Evolutionary conservation across 1,140 invertebrate genomes (phyloP).

Genomic region (Aphelinus certus): DNA sequence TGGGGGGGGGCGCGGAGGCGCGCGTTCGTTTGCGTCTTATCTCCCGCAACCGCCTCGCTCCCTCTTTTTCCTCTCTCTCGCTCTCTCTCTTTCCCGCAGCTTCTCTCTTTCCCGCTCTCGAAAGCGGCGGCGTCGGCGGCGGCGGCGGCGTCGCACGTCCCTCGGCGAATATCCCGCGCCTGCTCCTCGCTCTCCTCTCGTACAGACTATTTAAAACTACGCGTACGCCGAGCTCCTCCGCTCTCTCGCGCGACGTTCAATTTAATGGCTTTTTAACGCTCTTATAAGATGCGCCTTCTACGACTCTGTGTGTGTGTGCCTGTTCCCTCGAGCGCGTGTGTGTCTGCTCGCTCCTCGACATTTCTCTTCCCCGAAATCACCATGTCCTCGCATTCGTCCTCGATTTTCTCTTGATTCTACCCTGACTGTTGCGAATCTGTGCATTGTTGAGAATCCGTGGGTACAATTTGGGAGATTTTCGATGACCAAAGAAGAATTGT

Average conservation of each 20-base stretch:
- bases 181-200: conserved; percentile 40
- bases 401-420: not conserved
- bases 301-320: too few relatives aligned
- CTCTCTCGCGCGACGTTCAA: conserved; percentile 13
- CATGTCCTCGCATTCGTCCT: too few relatives aligned
- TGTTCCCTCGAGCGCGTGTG: too few relatives aligned
- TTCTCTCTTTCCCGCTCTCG: conserved; percentile 15
- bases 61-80: conserved; percentile 14
- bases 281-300: too few relatives aligned
- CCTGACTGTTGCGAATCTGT: too few relatives aligned
- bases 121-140: too few relatives aligned
- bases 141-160: too few relatives aligned
- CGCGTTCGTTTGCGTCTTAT: conserved; percentile 66
- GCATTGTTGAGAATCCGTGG: too few relatives aligned
- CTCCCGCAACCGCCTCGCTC: conserved; percentile 55
- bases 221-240: conserved; percentile 41
- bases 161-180: conserved; percentile 1
- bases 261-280: conserved; percentile 29
- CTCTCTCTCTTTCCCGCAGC: conserved; percentile 18
- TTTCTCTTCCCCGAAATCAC: too few relatives aligned
- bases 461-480: too few relatives aligned
- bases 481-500: too few relatives aligned
- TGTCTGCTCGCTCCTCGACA: too few relatives aligned
- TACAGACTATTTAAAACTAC: conserved; percentile 66
- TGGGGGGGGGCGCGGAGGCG: not conserved